phyloP scores from a whole-genome alignment of 2,797 vertebrate species.

The Ptychobarbus kaznakovi region DNA sequence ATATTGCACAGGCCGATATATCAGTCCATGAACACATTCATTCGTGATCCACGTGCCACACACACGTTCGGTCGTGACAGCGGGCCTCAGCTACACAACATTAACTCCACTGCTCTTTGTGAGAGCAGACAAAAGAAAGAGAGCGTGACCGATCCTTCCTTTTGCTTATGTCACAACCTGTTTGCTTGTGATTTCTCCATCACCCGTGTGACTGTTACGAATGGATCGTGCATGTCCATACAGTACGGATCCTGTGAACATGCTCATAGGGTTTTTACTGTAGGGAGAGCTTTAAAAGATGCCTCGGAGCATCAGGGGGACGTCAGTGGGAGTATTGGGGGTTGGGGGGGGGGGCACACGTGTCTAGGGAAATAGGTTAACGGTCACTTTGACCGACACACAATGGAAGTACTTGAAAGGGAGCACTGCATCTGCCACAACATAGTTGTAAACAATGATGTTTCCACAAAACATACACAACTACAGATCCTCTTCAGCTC shows the following conservation, averaged over 20 bases:
- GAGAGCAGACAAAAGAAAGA: conserved; percentile 75
- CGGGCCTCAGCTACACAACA: conserved; percentile 67
- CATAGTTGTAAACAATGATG: conserved; percentile 54
- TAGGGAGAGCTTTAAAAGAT: conserved; percentile 11
- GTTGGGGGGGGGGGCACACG: conserved; percentile 62
- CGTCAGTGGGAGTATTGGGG: conserved; percentile 50
- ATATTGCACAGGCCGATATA: background rate
- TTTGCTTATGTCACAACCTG: conserved; percentile 59
- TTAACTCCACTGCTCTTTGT: conserved; percentile 78
- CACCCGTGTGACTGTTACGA: background rate
- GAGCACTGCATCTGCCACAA: conserved; percentile 62
- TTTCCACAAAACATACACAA: background rate
- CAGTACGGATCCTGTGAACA: background rate
- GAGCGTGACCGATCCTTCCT: conserved; percentile 73
- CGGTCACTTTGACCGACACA: conserved; percentile 63
- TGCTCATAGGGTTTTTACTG: background rate
- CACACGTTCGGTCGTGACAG: conserved; percentile 53
- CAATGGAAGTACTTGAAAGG: conserved; percentile 62
- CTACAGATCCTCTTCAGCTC: background rate
- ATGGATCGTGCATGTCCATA: background rate
- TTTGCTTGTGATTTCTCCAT: conserved; percentile 44
- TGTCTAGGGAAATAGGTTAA: conserved; percentile 75
- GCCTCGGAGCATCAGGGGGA: background rate
- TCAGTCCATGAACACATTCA: background rate
- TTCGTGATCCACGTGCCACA: conserved; percentile 61